Percentiles rank a stretch among this genome's conserved stretches.
phyloP scores from a whole-genome alignment of 2,888 invertebrate genomes.

The Tortrix viridana region DNA sequence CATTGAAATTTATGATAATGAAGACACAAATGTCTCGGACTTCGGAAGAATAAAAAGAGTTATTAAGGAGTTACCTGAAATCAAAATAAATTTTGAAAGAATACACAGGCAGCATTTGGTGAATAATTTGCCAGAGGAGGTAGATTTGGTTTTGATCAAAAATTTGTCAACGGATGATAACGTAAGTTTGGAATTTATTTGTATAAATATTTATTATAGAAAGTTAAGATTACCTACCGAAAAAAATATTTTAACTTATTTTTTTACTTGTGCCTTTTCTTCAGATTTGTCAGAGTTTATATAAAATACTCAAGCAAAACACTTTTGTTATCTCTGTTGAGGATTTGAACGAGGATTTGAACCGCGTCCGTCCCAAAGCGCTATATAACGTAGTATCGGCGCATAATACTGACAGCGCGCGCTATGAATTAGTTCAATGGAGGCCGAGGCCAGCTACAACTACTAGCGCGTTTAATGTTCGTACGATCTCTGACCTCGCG shows the following conservation, averaged over 20 bases:
- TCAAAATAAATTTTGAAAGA: constrained; percentile 41
- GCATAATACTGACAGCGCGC: constrained; percentile 39
- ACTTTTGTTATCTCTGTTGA: constrained; percentile 51
- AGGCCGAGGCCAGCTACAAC: constrained; percentile 42
- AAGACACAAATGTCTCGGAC: constrained; percentile 27
- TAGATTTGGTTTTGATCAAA: constrained; percentile 46
- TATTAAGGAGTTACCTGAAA: constrained; percentile 39
- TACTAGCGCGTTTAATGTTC: constrained; percentile 48
- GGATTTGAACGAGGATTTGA: constrained; percentile 23
- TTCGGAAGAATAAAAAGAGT: constrained; percentile 40
- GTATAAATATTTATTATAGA: constrained; percentile 12
- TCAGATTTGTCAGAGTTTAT: constrained; percentile 48
- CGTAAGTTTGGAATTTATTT: constrained; percentile 42
- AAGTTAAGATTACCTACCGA: background rate
- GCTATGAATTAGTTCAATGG: constrained; percentile 49
- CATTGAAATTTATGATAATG: constrained; percentile 43
- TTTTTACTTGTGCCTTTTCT: constrained; percentile 32
- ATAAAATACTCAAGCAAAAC: constrained; percentile 44
- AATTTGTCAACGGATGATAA: constrained; percentile 46
- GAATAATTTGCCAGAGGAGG: constrained; percentile 36
- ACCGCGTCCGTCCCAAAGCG: constrained; percentile 41
- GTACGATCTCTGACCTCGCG: constrained; percentile 46
- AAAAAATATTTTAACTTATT: background rate
- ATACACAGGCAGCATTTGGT: constrained; percentile 34
- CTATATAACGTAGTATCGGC: constrained; percentile 47